These are phyloP conservation scores for Xestia sexstrigata DNA, from an alignment of 2,888 invertebrate species.

Conservation along the genomic window DNA sequence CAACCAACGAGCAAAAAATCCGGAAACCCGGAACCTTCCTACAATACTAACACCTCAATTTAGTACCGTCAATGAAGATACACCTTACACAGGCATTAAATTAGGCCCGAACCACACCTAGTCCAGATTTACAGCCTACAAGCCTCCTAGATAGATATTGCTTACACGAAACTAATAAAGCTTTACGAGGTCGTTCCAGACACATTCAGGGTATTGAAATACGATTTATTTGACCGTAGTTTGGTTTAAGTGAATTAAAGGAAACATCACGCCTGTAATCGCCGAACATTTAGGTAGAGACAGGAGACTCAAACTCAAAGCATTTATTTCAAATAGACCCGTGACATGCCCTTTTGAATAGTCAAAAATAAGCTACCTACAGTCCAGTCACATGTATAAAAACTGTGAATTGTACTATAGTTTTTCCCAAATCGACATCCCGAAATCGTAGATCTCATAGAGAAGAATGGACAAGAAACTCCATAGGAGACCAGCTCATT, in stretches of 20 bases:
- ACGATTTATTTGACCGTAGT: conserved; percentile 25
- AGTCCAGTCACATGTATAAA: too few relatives aligned
- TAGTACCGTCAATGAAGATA: conserved; percentile 9
- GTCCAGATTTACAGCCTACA: conserved; percentile 38
- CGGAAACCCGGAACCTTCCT: background rate
- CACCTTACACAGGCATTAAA: conserved; percentile 33
- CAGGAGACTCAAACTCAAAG: background rate
- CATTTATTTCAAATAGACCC: background rate
- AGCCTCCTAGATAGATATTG: conserved; percentile 40
- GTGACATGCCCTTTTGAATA: background rate
- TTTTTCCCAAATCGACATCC: background rate
- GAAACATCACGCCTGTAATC: background rate
- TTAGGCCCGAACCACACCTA: conserved; percentile 27
- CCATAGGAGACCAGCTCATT: background rate
- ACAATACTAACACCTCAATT: conserved; percentile 19
- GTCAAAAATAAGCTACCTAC: background rate
- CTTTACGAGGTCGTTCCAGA: conserved; percentile 44
- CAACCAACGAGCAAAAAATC: background rate
- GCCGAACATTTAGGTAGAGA: background rate
- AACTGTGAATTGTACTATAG: too few relatives aligned
- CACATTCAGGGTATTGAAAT: conserved; percentile 40
- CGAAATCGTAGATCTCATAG: background rate
- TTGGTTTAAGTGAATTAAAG: conserved; percentile 17
- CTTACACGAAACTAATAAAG: conserved; percentile 41
- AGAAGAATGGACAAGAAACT: background rate